Evolutionary conservation across 92 coral and sea anemone genomes (phyloP).

Genomic region (Epizoanthus scotinus): DNA sequence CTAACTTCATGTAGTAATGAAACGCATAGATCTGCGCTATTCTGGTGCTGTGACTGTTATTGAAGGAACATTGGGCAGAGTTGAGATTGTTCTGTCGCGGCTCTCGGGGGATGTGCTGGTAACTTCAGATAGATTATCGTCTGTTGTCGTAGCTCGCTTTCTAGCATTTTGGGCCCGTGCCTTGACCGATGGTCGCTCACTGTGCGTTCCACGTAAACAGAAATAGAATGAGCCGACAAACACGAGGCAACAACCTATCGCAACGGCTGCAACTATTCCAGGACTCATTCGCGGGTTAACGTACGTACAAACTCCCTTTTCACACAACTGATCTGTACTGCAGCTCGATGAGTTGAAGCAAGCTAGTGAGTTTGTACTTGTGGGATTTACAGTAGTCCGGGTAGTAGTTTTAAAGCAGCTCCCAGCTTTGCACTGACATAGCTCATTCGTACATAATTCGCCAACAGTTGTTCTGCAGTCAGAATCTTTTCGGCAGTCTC

Average conservation of each 20-base stretch:
- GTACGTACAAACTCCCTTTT: slow-evolving; percentile 26
- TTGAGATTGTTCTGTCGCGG: not conserved
- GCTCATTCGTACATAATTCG: slow-evolving; percentile 2
- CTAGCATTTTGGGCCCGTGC: not conserved
- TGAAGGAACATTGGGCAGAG: not conserved
- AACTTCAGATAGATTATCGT: not conserved
- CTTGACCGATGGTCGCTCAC: slow-evolving; percentile 29
- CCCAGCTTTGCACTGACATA: slow-evolving; percentile 36
- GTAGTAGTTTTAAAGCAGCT: not conserved
- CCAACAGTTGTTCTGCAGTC: slow-evolving; percentile 36
- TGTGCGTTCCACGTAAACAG: not conserved
- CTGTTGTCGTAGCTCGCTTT: not conserved
- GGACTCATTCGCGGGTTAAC: not conserved
- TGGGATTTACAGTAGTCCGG: not conserved
- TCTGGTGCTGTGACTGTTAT: slow-evolving; percentile 35
- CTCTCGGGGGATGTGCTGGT: not conserved
- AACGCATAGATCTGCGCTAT: not conserved
- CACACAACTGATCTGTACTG: slow-evolving; percentile 25
- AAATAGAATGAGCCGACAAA: slow-evolving; percentile 28
- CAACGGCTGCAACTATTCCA: slow-evolving; percentile 31
- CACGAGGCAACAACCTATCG: slow-evolving; percentile 35
- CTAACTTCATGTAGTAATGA: slow-evolving; percentile 1
- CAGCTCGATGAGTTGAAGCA: slow-evolving; percentile 12
- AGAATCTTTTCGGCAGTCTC: slow-evolving; percentile 3
- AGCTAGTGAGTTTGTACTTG: not conserved